These are phyloP conservation scores for Strigamia maritima DNA, from an alignment of 2,888 invertebrate genomes.

Conservation along the genomic window DNA sequence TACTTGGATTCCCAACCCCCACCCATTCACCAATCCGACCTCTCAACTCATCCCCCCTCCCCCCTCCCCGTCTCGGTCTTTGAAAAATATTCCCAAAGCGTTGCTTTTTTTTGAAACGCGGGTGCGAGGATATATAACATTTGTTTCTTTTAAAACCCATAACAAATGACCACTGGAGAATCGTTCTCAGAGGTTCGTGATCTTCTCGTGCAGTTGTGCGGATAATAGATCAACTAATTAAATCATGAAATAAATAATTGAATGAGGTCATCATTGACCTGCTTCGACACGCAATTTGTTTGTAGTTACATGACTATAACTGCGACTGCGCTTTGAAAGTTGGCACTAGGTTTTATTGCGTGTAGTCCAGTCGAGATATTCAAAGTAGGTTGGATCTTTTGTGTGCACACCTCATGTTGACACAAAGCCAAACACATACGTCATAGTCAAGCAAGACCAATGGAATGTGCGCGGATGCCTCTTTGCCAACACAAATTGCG, in stretches of 20 bases:
- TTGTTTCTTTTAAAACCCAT: conserved; percentile 17
- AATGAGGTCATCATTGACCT: not conserved
- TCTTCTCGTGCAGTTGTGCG: not conserved
- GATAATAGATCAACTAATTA: not conserved
- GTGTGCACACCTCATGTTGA: conserved; percentile 32
- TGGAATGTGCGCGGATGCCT: conserved; percentile 21
- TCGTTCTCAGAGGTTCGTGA: not conserved
- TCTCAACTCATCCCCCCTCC: not conserved
- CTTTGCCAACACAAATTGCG: conserved; percentile 24
- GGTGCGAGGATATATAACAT: not conserved
- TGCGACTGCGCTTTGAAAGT: no score
- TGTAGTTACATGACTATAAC: no score
- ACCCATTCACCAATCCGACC: not conserved
- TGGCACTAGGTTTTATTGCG: conserved; percentile 25
- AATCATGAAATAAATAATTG: not conserved
- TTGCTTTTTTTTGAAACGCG: not conserved
- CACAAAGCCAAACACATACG: conserved; percentile 34
- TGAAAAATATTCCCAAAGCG: conserved; percentile 23
- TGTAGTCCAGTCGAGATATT: conserved; percentile 21
- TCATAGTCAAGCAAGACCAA: conserved; percentile 30
- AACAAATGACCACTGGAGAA: not conserved
- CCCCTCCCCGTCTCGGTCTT: not conserved
- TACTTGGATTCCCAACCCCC: not conserved
- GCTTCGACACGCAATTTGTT: no score
- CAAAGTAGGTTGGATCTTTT: conserved; percentile 17